These are phyloP conservation scores for Notothenia rossii DNA, from an alignment of 2,113 vertebrate genomes.

Conservation along the genomic window DNA sequence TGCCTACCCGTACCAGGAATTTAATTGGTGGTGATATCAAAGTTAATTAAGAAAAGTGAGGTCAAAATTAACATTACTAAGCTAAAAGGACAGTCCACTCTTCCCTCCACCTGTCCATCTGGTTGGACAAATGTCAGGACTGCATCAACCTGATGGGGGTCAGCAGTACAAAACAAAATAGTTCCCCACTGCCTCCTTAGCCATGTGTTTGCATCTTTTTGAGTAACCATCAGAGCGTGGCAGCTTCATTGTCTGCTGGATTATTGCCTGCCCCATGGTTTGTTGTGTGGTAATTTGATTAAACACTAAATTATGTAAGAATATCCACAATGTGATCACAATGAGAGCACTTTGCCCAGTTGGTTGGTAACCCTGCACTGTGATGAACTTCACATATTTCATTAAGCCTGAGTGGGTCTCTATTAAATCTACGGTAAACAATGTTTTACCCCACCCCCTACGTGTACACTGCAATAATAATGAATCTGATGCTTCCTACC, in stretches of 20 bases:
- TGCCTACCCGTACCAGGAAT: not conserved
- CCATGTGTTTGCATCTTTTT: not conserved
- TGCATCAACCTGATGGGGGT: not conserved
- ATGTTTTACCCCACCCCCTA: not conserved
- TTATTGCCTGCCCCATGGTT: not conserved
- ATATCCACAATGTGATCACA: not conserved
- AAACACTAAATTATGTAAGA: not conserved
- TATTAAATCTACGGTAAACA: not conserved
- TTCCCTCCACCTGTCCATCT: not conserved
- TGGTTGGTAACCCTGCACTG: not conserved
- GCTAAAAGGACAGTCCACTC: not conserved
- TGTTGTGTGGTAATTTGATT: slow-evolving; percentile 5
- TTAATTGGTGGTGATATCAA: not conserved
- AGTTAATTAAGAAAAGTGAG: not conserved
- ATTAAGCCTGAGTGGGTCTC: not conserved
- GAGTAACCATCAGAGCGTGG: not conserved
- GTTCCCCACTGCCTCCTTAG: not conserved
- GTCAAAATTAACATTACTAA: not conserved
- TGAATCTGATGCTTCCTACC: not conserved
- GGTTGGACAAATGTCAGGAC: not conserved
- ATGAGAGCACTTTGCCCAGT: not conserved
- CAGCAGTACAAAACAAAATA: not conserved
- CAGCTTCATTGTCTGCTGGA: not conserved
- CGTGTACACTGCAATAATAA: not conserved
- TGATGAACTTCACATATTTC: not conserved